Conservation (phyloP, 2,113 vertebrate genomes). For the Nothobranchius kuhntae region DNA sequence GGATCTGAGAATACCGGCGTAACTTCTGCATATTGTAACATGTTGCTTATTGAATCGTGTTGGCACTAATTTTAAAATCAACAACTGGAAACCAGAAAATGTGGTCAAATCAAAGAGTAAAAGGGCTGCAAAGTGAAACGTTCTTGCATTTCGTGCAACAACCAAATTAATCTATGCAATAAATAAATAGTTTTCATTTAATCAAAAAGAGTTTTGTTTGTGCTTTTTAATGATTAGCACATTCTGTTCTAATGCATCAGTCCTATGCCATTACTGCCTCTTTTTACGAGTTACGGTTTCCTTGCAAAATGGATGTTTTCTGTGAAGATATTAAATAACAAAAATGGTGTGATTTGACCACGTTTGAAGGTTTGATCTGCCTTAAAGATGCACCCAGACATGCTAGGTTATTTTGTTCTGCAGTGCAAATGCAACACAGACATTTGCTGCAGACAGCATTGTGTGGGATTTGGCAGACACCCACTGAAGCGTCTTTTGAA, state of each 20-base stretch:
- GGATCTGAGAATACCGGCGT: constrained; percentile 29
- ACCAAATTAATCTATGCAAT: too few relatives aligned
- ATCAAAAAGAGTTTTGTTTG: too few relatives aligned
- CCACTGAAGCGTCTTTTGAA: constrained; percentile 76
- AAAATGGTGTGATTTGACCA: constrained; percentile 29
- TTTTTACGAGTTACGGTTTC: too few relatives aligned
- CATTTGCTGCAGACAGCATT: constrained; percentile 72
- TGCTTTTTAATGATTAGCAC: too few relatives aligned
- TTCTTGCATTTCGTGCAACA: too few relatives aligned
- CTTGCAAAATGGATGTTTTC: neutral
- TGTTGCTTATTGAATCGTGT: neutral
- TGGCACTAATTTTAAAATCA: too few relatives aligned
- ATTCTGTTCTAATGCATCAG: too few relatives aligned
- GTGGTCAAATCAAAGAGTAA: too few relatives aligned
- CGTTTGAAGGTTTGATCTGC: constrained; percentile 42
- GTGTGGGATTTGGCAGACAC: constrained; percentile 79
- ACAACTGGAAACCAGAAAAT: too few relatives aligned
- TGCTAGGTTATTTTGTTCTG: constrained; percentile 58
- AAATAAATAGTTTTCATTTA: too few relatives aligned
- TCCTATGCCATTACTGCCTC: too few relatives aligned
- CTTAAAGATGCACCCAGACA: constrained; percentile 45
- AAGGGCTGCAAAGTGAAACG: too few relatives aligned
- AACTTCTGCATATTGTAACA: constrained; percentile 31
- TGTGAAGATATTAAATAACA: constrained; percentile 10
- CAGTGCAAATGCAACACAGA: constrained; percentile 62